Conservation (phyloP, 2,888 invertebrate genomes). For the Tyria jacobaeae region DNA sequence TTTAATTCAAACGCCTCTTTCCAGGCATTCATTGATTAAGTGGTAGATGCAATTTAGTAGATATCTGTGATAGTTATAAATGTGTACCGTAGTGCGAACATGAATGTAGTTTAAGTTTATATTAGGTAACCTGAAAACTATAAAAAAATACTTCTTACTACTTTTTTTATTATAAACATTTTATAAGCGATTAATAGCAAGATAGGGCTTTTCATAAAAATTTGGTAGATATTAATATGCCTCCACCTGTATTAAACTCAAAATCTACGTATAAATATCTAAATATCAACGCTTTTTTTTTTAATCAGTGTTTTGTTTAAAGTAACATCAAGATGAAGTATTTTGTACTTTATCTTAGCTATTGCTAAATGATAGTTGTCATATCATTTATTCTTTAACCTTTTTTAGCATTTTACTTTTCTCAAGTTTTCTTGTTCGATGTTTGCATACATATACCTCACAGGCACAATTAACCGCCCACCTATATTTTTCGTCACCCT, state of each 20-base stretch:
- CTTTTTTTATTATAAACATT: neutral
- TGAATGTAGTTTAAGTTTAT: conserved; percentile 16
- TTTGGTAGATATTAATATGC: neutral
- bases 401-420: too few species aligned
- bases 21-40: conserved; percentile 60
- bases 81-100: conserved; percentile 24
- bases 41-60: conserved; percentile 25
- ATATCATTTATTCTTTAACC: too few species aligned
- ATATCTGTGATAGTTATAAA: conserved; percentile 3
- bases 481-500: too few species aligned
- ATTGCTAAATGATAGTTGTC: too few species aligned
- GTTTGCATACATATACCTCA: too few species aligned
- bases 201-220: neutral
- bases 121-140: neutral
- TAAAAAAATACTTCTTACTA: neutral
- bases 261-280: conserved; percentile 43
- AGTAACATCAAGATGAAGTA: too few species aligned
- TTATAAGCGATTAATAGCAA: neutral
- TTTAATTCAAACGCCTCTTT: conserved; percentile 56
- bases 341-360: too few species aligned
- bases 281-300: too few species aligned
- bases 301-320: too few species aligned
- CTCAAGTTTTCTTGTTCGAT: too few species aligned
- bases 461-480: too few species aligned
- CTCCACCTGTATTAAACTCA: conserved; percentile 29